These are phyloP conservation scores for Caenorhabditis parvicauda DNA, from an alignment of 2,888 invertebrate genomes.

Conservation along the genomic window DNA sequence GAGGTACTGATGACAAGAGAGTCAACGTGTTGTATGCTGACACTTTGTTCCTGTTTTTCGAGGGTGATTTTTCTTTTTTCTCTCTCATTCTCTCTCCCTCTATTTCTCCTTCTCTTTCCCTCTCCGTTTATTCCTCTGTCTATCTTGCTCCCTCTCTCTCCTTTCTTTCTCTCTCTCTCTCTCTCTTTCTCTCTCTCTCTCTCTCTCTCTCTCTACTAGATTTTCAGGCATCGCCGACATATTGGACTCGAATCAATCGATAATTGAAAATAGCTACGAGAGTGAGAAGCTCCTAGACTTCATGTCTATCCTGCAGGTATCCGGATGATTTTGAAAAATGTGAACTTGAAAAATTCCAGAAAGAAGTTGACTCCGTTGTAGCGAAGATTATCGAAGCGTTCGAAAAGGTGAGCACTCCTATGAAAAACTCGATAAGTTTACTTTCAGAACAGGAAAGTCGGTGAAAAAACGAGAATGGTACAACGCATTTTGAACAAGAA, in stretches of 20 bases:
- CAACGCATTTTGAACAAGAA: conserved; percentile 1
- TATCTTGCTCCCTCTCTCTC: conserved; percentile 63
- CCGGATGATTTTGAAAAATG: conserved; percentile 31
- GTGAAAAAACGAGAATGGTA: too few relatives aligned
- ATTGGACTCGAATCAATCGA: conserved; percentile 82
- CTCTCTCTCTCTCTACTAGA: conserved; percentile 1
- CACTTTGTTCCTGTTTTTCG: conserved; percentile 79
- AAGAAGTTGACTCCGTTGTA: too few relatives aligned
- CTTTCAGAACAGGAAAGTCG: too few relatives aligned
- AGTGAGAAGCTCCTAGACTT: conserved; percentile 76
- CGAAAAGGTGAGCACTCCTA: not conserved
- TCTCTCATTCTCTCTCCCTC: conserved; percentile 58
- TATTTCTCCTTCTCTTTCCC: not conserved
- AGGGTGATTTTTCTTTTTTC: conserved; percentile 71
- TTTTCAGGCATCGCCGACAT: conserved; percentile 73
- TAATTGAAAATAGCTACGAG: conserved; percentile 84
- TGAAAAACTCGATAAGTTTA: not conserved
- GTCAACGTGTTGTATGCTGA: conserved; percentile 80
- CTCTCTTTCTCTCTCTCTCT: not conserved
- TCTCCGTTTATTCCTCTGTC: conserved; percentile 65
- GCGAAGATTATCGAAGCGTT: conserved; percentile 9
- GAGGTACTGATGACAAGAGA: conserved; percentile 71
- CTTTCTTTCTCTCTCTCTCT: too few relatives aligned
- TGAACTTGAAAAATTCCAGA: conserved; percentile 9
- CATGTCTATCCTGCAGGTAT: conserved; percentile 73